Evolutionary conservation across 2,113 vertebrate species (phyloP).

Genomic region (Dicentrarchus labrax): DNA sequence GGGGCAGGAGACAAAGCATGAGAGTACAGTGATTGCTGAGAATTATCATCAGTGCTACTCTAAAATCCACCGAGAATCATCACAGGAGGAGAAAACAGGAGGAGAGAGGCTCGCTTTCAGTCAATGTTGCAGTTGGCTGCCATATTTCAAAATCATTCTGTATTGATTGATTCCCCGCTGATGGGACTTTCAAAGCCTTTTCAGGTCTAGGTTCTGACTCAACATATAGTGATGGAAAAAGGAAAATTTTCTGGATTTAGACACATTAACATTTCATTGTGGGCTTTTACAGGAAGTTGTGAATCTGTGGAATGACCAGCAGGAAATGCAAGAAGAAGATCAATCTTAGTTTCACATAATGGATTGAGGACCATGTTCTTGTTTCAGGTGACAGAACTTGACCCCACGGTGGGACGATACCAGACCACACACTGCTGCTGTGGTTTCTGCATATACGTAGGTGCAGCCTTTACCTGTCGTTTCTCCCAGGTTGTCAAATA

Average conservation of each 20-base stretch:
- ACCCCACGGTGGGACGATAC: no score
- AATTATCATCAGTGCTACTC: conserved; percentile 50
- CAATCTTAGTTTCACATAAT: background rate
- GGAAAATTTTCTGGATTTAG: conserved; percentile 1
- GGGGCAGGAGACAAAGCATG: conserved; percentile 23
- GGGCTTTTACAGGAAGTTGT: background rate
- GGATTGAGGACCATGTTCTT: no score
- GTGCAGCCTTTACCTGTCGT: background rate
- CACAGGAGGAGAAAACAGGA: conserved; percentile 41
- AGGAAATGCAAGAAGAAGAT: background rate
- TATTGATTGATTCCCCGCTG: conserved; percentile 36
- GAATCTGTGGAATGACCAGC: conserved; percentile 2
- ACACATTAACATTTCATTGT: conserved; percentile 11
- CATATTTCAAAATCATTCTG: conserved; percentile 42
- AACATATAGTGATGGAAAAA: conserved; percentile 5
- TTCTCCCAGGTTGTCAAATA: background rate
- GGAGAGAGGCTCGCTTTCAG: conserved; percentile 25
- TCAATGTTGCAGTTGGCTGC: conserved; percentile 20
- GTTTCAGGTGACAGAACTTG: no score
- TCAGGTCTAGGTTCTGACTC: conserved; percentile 32
- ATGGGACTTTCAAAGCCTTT: conserved; percentile 21
- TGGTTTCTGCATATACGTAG: no score
- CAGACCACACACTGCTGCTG: no score
- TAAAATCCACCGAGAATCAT: conserved; percentile 49
- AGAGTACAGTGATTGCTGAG: conserved; percentile 41